Percentiles rank a stretch among this genome's conserved stretches.
These are phyloP conservation scores for Laspeyria flexula DNA, from an alignment of 2,888 invertebrate species.

Conservation along the genomic window DNA sequence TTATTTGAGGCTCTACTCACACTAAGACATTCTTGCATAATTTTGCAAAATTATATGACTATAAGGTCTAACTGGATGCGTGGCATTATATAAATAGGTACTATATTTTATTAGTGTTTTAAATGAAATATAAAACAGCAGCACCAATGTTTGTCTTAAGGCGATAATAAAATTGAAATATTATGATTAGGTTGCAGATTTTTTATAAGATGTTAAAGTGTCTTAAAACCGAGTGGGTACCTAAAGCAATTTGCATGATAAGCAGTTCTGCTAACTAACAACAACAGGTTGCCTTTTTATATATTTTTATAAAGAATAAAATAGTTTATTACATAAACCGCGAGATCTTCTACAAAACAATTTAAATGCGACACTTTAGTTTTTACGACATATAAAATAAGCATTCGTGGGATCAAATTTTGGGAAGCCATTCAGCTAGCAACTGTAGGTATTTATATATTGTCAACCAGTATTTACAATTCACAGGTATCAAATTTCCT, in stretches of 20 bases:
- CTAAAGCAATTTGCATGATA: no score
- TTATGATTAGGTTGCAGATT: neutral
- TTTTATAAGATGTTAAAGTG: no score
- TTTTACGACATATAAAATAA: neutral
- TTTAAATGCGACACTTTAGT: neutral
- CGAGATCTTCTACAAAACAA: neutral
- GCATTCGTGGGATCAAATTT: neutral
- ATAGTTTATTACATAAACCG: no score
- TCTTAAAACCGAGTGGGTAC: no score
- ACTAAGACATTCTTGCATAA: no score
- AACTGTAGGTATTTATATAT: constrained; percentile 3
- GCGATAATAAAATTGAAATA: neutral
- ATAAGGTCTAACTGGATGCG: no score
- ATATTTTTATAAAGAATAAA: no score
- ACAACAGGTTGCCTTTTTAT: no score
- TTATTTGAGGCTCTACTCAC: no score
- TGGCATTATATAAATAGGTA: no score
- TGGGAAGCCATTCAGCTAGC: constrained; percentile 12
- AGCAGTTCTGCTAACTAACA: no score
- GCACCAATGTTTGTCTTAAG: neutral
- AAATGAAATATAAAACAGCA: neutral
- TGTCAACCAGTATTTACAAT: constrained; percentile 38
- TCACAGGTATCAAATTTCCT: constrained; percentile 44
- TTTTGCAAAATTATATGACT: neutral
- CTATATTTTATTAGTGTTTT: no score